These are phyloP conservation scores for Oscheius sp. DNA, from an alignment of 2,888 invertebrate species.

Conservation along the genomic window DNA sequence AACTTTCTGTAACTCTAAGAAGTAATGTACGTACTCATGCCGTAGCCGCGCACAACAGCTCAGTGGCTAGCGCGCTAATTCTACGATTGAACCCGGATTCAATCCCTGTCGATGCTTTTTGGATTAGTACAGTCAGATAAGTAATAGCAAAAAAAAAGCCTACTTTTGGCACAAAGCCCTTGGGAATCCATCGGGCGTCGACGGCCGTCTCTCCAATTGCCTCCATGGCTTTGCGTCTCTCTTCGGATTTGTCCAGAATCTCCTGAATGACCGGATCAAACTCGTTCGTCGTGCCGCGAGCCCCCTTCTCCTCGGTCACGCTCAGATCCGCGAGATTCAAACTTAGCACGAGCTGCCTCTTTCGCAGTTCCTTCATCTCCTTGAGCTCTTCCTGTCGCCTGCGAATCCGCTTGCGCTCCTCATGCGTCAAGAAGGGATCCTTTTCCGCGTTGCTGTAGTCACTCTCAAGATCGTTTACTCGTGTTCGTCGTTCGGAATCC, in stretches of 20 bases:
- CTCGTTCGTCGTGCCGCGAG: background rate
- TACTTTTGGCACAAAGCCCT: constrained; percentile 63
- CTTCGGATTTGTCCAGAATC: constrained; percentile 62
- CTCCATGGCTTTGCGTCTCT: constrained; percentile 47
- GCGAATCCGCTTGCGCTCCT: constrained; percentile 62
- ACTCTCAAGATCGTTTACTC: constrained; percentile 67
- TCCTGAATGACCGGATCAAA: constrained; percentile 64
- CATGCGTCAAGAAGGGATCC: constrained; percentile 84
- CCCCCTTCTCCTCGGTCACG: constrained; percentile 44
- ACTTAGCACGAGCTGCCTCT: constrained; percentile 57
- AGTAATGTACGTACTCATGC: too few species aligned
- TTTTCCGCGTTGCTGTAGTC: constrained; percentile 71
- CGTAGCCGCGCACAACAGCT: too few species aligned
- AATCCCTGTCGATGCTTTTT: too few species aligned
- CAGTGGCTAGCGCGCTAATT: too few species aligned
- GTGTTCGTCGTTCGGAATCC: constrained; percentile 55
- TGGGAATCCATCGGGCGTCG: constrained; percentile 54
- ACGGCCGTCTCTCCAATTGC: constrained; percentile 37
- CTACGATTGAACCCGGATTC: too few species aligned
- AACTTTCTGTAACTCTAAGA: too few species aligned
- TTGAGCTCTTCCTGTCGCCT: constrained; percentile 64
- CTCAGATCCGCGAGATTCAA: constrained; percentile 57
- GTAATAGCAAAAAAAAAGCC: background rate
- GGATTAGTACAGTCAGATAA: background rate
- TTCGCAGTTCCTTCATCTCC: constrained; percentile 50